Base-by-base conservation (phyloP, 2,113 vertebrate species). In the Opisthocomus hoazin region DNA sequence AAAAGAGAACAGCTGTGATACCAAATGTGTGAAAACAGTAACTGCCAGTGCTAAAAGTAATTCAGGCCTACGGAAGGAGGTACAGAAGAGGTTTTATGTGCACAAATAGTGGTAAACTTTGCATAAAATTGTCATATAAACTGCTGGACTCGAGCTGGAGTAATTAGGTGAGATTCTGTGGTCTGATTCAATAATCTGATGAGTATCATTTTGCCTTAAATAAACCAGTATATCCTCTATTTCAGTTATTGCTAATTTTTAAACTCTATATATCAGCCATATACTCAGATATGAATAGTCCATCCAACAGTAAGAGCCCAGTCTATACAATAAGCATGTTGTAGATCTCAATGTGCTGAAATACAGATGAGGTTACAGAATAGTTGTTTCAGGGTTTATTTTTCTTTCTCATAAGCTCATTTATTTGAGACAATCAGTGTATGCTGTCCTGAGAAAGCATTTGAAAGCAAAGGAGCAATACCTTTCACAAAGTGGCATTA, bases 401-500 rank as follows among this genome's bases (percentile, higher is more conserved):
- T 95, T 90, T 77, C 46, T 88, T 91, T 83, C 58, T 88, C 18
- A 12, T 51, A 65, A 93, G 12, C 14, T 70, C 16, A 15, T 91
- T 82, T 93, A 30, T 94, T 90, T 89, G 73, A 61, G 39, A 32
- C 20, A 71, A 79, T 57, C 41, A 26, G 20, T 45, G 12, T 77
- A 20, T 89, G 37, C 29, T 91, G 17, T 94, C 79, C 53, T 94
- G 65, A 71, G 46, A 78, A 94, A 94, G 71, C 73, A 57, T 85
- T 45, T 91, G 53, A 80, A 83, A 94, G 91, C 56, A 89, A 71
- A 80, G 36, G 46, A 60, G 34, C 37, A 29, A 37, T 43, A 78
- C 83, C 77, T 93, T 87, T 94, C 39, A 63, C 41, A 87, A 75
- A 26, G 66, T 81, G 27, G 56, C 68, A 90, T 94, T 90, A 94